Evolutionary conservation across 2,888 invertebrate genomes (phyloP), one percentile per base, ranked within the genome.

Genomic region (Drosophila formosana): DNA sequence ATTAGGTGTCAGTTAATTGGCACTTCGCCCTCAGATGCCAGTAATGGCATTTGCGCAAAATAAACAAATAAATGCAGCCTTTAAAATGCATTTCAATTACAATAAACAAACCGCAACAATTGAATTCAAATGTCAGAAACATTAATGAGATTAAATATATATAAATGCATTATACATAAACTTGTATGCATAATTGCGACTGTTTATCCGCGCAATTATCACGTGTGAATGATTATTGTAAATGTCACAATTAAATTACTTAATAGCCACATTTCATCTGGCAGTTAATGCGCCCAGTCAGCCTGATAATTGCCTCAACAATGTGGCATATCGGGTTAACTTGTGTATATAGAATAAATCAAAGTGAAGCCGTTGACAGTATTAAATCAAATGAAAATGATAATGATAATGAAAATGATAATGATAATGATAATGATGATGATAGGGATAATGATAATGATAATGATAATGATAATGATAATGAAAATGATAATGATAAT

Each of bases 91-190:
- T 80, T 75, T 69, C 69, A 82, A 73, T 82, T 71, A 72, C 68
- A 60, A 50, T 32, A 68, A 69, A 51, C 61, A 74, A 74, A 61
- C 83, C 77, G 60, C 88, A 75, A 66, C 67, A 85, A 88, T 72
- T 76, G 69, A 55, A 66, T 65, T 30, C 39, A 51, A 75, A 65
- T 75, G 74, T 73, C 43, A 57, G 13, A 45, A 28, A 34, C 34
- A 56, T 32, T 45, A 56, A 56, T 56, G 9, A 45, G 45, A 56
- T 56, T 56, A 56, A 56, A 45, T 43, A 43, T 37, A 18, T 37
- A 55, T 51, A 25, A n/a, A 46, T 45, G n/a, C 28, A 30, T 9
- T 32, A 7, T 41, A 11, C n/a, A 28, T 23, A 30, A 30, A 37
- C 37, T 23, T 52, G 45, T 62, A 57, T 46, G 50, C 57, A 23